Evolutionary conservation across 2,888 invertebrate species (phyloP).

Genomic region (Tachina fera): DNA sequence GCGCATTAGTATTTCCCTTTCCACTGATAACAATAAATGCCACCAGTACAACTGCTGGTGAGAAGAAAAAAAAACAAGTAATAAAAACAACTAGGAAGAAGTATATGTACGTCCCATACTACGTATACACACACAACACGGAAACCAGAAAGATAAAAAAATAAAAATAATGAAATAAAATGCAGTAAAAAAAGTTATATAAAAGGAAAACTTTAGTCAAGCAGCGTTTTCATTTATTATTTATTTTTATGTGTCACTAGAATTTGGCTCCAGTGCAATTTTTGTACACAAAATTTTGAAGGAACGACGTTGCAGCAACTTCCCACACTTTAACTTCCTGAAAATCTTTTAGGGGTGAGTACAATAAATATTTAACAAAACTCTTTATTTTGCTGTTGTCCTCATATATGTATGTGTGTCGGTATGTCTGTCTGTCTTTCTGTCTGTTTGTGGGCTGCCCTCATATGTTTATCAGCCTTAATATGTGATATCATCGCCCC

Average conservation of each 20-base stretch:
- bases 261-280: slow-evolving; percentile 42
- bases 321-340: slow-evolving; percentile 46
- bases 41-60: slow-evolving; percentile 16
- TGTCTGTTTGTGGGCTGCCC: neutral
- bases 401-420: neutral
- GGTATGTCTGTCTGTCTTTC: neutral
- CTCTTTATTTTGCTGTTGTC: neutral
- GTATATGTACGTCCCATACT: neutral
- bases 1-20: slow-evolving; percentile 64
- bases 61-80: neutral
- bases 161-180: slow-evolving; percentile 22
- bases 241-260: slow-evolving; percentile 61
- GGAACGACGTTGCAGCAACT: slow-evolving; percentile 38
- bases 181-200: neutral
- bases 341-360: slow-evolving; percentile 35
- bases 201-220: slow-evolving; percentile 36
- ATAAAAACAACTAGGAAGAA: neutral
- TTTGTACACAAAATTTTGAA: neutral
- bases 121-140: slow-evolving; percentile 20
- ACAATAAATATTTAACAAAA: slow-evolving; percentile 21
- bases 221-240: slow-evolving; percentile 35
- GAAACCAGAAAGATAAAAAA: neutral
- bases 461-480: neutral
- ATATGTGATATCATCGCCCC: slow-evolving; percentile 46
- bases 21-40: slow-evolving; percentile 47